These are phyloP conservation scores for Galagoides demidoff DNA, from an alignment of 2,797 vertebrate species.

Conservation along the genomic window DNA sequence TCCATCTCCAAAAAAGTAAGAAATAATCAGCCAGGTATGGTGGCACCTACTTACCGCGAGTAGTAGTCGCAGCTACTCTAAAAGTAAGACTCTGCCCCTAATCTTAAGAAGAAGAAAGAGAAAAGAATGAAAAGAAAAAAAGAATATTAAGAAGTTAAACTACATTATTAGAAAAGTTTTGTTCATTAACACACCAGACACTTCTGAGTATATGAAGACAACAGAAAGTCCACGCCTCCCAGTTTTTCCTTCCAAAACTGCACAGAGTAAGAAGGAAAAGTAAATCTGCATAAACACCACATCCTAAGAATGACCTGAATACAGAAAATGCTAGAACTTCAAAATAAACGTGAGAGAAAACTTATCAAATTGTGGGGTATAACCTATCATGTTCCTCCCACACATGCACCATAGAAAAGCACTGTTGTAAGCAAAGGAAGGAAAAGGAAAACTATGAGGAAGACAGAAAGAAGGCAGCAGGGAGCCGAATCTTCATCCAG, in stretches of 20 bases:
- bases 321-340: neutral
- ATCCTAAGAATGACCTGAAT: neutral
- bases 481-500: neutral
- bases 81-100: too few species aligned
- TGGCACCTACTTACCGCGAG: too few species aligned
- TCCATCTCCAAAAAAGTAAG: too few species aligned
- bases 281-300: neutral
- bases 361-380: neutral
- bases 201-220: neutral
- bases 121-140: neutral
- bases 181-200: neutral
- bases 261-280: conserved; percentile 1
- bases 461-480: neutral
- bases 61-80: too few species aligned
- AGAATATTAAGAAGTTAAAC: neutral
- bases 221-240: neutral
- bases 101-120: neutral
- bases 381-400: neutral
- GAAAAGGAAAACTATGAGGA: neutral
- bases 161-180: neutral
- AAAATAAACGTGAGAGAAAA: neutral
- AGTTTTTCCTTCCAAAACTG: neutral
- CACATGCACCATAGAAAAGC: neutral
- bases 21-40: too few species aligned
- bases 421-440: neutral